phyloP scores from a whole-genome alignment of 2,797 vertebrate species.

The Danio albolineatus region DNA sequence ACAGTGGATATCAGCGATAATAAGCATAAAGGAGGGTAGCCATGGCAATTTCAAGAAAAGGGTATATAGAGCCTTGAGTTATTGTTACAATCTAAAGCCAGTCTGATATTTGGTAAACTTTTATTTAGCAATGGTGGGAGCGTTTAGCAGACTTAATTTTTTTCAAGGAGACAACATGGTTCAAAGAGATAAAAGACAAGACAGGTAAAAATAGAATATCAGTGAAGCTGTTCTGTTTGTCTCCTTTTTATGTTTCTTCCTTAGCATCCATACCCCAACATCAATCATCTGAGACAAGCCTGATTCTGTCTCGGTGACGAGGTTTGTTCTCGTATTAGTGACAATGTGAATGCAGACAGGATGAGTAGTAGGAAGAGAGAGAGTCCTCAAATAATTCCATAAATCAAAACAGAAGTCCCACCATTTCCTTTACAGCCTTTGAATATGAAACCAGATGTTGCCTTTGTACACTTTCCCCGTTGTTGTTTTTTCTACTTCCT shows the following conservation, averaged over 20 bases:
- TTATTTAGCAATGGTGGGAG: constrained; percentile 2
- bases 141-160: constrained; percentile 7
- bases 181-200: constrained; percentile 37
- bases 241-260: not conserved
- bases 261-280: constrained; percentile 3
- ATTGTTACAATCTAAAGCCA: not conserved
- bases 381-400: constrained; percentile 63
- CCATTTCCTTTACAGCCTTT: constrained; percentile 80
- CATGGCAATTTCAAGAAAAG: not conserved
- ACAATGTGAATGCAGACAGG: constrained; percentile 36
- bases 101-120: not conserved
- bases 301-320: constrained; percentile 9
- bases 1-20: not conserved
- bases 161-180: constrained; percentile 17
- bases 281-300: constrained; percentile 36
- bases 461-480: constrained; percentile 85
- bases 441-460: constrained; percentile 91
- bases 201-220: constrained; percentile 51
- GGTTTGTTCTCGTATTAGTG: constrained; percentile 26
- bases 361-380: constrained; percentile 15
- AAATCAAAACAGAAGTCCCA: constrained; percentile 68
- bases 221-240: constrained; percentile 13
- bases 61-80: not conserved
- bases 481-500: constrained; percentile 74
- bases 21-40: not conserved